A percentile compares a stretch with the other conserved stretches of the same genome.
phyloP scores from a whole-genome alignment of 2,888 invertebrate genomes.

The Tetanocera ferruginea region DNA sequence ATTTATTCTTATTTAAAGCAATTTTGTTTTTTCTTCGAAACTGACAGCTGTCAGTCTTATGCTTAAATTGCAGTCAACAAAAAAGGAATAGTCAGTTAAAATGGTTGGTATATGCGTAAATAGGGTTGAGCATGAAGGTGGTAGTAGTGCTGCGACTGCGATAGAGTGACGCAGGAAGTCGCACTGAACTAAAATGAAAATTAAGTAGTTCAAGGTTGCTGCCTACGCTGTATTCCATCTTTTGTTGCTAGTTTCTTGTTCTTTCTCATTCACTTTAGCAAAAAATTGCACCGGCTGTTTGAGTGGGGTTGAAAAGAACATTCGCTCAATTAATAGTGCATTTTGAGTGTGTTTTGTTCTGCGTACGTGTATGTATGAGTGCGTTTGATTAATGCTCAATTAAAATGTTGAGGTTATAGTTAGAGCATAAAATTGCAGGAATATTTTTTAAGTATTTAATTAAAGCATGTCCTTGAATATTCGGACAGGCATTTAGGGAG shows the following conservation, averaged over 20 bases:
- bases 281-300: background rate
- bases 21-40: background rate
- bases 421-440: too few relatives aligned
- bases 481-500: too few relatives aligned
- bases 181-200: constrained; percentile 2
- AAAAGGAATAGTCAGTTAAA: too few relatives aligned
- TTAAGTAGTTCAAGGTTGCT: constrained; percentile 44
- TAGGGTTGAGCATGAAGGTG: background rate
- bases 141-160: background rate
- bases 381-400: background rate
- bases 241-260: background rate
- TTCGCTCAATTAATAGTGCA: constrained; percentile 14
- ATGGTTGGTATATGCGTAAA: background rate
- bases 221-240: background rate
- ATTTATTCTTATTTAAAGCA: too few relatives aligned
- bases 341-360: background rate
- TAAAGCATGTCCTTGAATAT: too few relatives aligned
- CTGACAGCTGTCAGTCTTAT: constrained; percentile 27
- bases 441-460: too few relatives aligned
- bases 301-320: background rate
- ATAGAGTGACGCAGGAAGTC: constrained; percentile 9
- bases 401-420: too few relatives aligned
- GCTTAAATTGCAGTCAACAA: background rate
- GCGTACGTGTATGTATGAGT: background rate
- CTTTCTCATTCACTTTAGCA: background rate